Percentiles rank a stretch among this genome's conserved stretches.
Evolutionary conservation across 2,888 invertebrate genomes (phyloP).

Genomic region (Cryptocephalus primarius): DNA sequence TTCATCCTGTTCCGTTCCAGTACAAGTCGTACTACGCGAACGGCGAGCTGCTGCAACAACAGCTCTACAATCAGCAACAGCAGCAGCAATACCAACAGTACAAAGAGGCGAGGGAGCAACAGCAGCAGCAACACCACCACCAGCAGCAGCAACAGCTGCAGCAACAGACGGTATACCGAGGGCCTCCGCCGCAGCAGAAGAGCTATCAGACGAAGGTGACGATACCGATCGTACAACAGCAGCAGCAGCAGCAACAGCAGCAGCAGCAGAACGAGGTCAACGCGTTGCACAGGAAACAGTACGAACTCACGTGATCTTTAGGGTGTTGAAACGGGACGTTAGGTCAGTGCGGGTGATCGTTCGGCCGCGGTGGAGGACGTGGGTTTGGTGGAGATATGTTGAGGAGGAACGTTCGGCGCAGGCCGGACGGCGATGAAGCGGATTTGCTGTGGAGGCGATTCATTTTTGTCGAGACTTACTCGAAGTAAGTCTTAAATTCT

Average conservation of each 20-base stretch:
- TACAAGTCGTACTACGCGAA: conserved; percentile 23
- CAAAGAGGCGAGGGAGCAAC: conserved; percentile 24
- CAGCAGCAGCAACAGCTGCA: conserved; percentile 29
- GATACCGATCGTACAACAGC: conserved; percentile 27
- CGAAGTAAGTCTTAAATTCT: too few species aligned
- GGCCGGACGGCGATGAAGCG: too few species aligned
- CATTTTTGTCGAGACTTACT: too few species aligned
- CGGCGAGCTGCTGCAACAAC: conserved; percentile 31
- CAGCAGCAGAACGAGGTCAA: conserved; percentile 12
- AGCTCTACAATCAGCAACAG: conserved; percentile 29
- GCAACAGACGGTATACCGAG: conserved; percentile 20
- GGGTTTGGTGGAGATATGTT: too few species aligned
- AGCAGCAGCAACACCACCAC: conserved; percentile 29
- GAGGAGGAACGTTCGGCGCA: too few species aligned
- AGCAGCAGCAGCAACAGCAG: conserved; percentile 15
- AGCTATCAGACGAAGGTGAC: conserved; percentile 31
- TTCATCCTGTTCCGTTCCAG: conserved; percentile 2
- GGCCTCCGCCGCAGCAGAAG: conserved; percentile 10
- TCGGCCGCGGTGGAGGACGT: too few species aligned
- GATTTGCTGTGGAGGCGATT: too few species aligned
- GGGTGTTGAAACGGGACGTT: not conserved
- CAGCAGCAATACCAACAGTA: conserved; percentile 27
- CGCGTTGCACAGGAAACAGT: conserved; percentile 22
- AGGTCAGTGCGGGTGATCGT: not conserved
- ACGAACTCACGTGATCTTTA: conserved; percentile 27